Evolutionary conservation across 2,797 vertebrate species (phyloP).

Genomic region (Anabas testudineus): DNA sequence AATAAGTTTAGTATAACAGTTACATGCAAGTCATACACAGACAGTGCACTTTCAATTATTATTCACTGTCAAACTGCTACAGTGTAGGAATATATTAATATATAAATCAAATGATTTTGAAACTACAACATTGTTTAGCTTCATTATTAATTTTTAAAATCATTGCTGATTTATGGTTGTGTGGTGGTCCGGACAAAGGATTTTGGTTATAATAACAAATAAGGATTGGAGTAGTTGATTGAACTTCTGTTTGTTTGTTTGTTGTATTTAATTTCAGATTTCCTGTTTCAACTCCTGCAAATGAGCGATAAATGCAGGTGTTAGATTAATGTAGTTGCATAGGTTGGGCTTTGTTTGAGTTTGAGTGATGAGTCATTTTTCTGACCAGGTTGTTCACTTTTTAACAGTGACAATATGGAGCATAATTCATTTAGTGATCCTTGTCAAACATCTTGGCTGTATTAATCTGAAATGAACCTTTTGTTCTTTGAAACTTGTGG

Average conservation of each 20-base stretch:
- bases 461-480: not conserved
- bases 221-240: not conserved
- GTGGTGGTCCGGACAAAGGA: too few species aligned
- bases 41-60: not conserved
- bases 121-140: not conserved
- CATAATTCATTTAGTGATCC: constrained; percentile 1
- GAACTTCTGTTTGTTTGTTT: not conserved
- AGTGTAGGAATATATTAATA: too few species aligned
- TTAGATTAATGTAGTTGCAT: not conserved
- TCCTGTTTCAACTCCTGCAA: not conserved
- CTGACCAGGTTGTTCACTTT: not conserved
- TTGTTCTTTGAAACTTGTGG: not conserved
- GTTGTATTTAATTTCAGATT: not conserved
- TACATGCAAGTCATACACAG: not conserved
- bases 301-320: not conserved
- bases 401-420: not conserved
- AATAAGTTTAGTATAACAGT: not conserved
- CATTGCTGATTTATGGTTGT: too few species aligned
- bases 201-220: too few species aligned
- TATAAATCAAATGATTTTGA: not conserved
- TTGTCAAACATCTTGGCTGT: not conserved
- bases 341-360: not conserved
- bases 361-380: constrained; percentile 12
- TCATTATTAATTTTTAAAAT: too few species aligned
- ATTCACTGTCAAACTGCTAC: not conserved